A percentile compares a stretch with the other conserved stretches of the same genome.
Conservation (phyloP, 2,113 vertebrate genomes). For the Chlorodrepanis virens region DNA sequence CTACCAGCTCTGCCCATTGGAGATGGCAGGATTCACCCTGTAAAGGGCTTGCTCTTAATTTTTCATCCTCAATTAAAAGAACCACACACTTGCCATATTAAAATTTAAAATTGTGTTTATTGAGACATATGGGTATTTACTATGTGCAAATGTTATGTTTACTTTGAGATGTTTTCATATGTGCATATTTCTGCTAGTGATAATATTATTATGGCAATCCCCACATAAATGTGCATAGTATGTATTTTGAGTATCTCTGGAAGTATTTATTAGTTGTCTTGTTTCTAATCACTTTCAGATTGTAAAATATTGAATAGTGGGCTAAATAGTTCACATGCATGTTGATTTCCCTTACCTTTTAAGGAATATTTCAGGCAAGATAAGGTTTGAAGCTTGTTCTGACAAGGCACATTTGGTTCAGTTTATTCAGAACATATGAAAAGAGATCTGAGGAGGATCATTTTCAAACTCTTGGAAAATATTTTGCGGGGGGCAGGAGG, state of each 20-base stretch:
- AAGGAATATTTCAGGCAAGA: not conserved
- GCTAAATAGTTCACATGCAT: not conserved
- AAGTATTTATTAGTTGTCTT: constrained; percentile 4
- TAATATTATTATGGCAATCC: constrained; percentile 56
- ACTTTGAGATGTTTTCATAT: constrained; percentile 61
- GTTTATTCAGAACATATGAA: not conserved
- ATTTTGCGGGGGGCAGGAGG: not conserved
- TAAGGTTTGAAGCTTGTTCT: not conserved
- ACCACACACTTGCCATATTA: constrained; percentile 11
- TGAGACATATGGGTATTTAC: constrained; percentile 69
- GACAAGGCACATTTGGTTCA: not conserved
- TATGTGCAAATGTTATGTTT: constrained; percentile 67
- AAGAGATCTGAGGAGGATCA: not conserved
- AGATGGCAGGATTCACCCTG: not conserved
- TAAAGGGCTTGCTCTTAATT: not conserved
- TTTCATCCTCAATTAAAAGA: constrained; percentile 40
- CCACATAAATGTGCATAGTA: constrained; percentile 41
- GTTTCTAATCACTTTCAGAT: not conserved
- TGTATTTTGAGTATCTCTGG: constrained; percentile 24
- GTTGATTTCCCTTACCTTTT: not conserved
- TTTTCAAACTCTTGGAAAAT: not conserved
- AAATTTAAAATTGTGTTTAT: constrained; percentile 62
- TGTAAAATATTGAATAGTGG: not conserved
- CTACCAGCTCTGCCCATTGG: not conserved
- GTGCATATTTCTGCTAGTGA: constrained; percentile 55